Evolutionary conservation across 2,797 vertebrate genomes (phyloP).

Genomic region (Pipistrellus pygmaeus): DNA sequence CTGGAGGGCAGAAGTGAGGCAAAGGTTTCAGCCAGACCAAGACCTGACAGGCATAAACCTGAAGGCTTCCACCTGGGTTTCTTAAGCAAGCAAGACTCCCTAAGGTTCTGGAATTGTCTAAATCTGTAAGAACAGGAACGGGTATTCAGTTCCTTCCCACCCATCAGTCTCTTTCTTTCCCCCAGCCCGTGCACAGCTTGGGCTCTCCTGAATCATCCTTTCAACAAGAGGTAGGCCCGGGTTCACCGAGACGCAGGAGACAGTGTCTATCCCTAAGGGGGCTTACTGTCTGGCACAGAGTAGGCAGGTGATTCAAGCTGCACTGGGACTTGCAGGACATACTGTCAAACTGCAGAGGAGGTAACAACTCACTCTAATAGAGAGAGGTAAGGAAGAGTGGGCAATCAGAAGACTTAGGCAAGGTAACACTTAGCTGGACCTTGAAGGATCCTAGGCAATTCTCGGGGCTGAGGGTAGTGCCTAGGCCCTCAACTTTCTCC

Average conservation of each 20-base stretch:
- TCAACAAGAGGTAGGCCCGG: not conserved
- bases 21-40: not conserved
- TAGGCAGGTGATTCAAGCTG: not conserved
- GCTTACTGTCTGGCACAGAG: not conserved
- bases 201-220: not conserved
- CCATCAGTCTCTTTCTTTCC: not conserved
- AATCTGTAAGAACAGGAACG: not conserved
- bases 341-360: slow-evolving; percentile 13
- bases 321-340: not conserved
- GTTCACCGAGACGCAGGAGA: not conserved
- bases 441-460: not conserved
- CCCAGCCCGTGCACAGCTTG: not conserved
- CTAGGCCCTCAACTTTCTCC: not conserved
- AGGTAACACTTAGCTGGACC: not conserved
- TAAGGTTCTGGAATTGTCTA: not conserved
- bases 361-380: not conserved
- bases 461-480: not conserved
- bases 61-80: not conserved
- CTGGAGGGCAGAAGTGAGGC: not conserved
- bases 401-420: not conserved
- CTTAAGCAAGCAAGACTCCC: not conserved
- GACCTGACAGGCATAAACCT: not conserved
- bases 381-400: not conserved
- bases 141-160: not conserved
- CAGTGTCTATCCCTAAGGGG: not conserved